phyloP scores from a whole-genome alignment of 2,113 vertebrate genomes.

The Eublepharis macularius region DNA sequence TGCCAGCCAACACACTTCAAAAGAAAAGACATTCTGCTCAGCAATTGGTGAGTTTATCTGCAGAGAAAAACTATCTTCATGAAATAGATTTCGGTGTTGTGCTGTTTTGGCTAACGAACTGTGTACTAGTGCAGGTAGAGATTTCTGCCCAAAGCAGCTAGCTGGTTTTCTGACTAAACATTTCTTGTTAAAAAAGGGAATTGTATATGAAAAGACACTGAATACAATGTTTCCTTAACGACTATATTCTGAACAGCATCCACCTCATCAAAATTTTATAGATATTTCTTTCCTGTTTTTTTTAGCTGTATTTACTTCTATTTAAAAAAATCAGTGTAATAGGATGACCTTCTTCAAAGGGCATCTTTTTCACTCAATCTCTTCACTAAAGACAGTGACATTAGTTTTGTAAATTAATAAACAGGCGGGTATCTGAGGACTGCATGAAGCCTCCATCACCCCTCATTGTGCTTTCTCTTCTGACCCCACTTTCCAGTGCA shows the following conservation, averaged over 20 bases:
- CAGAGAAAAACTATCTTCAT: constrained; percentile 4
- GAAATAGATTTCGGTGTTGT: constrained; percentile 37
- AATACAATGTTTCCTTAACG: constrained; percentile 30
- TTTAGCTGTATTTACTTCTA: constrained; percentile 56
- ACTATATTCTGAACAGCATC: constrained; percentile 37
- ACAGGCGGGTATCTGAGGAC: constrained; percentile 71
- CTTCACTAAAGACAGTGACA: constrained; percentile 67
- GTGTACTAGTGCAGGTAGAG: constrained; percentile 50
- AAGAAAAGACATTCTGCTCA: constrained; percentile 16
- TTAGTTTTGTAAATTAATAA: constrained; percentile 75
- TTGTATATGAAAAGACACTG: constrained; percentile 54
- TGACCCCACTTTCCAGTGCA: constrained; percentile 75
- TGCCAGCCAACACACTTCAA: neutral
- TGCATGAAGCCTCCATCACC: constrained; percentile 69
- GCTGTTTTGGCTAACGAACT: constrained; percentile 35
- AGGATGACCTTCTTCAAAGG: constrained; percentile 62
- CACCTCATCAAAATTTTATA: constrained; percentile 60
- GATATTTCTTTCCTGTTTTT: neutral
- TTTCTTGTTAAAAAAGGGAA: constrained; percentile 62
- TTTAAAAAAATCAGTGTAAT: constrained; percentile 61
- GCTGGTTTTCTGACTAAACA: constrained; percentile 43
- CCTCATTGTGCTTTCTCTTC: constrained; percentile 75
- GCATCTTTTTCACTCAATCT: constrained; percentile 66
- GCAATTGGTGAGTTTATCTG: neutral
- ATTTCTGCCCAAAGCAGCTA: constrained; percentile 47